Percentiles rank a stretch among this genome's conserved stretches.
Conservation (phyloP, 1,140 invertebrate genomes). For the Coptotermes formosanus region DNA sequence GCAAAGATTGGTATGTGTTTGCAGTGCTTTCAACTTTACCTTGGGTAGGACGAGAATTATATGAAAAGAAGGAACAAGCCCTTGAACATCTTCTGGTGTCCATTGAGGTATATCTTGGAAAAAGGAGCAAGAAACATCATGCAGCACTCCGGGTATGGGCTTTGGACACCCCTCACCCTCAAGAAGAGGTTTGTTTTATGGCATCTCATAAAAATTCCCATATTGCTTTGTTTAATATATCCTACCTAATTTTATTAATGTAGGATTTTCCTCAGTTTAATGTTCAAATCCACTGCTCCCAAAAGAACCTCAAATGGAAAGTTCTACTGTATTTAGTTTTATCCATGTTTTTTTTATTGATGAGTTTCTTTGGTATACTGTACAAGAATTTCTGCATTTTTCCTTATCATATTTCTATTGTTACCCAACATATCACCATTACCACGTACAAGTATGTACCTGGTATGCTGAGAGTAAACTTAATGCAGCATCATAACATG, state of each 20-base stretch:
- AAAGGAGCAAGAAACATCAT: constrained; percentile 88
- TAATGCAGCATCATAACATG: no score
- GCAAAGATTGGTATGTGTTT: constrained; percentile 95
- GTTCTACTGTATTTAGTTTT: no score
- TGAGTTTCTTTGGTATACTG: no score
- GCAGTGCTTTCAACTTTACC: constrained; percentile 92
- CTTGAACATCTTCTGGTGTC: constrained; percentile 86
- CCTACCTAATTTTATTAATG: not conserved
- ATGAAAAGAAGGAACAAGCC: constrained; percentile 94
- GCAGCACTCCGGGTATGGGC: constrained; percentile 91
- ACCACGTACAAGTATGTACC: no score
- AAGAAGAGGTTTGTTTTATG: constrained; percentile 75
- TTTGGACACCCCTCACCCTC: constrained; percentile 87
- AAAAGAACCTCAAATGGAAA: no score
- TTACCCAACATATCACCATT: no score
- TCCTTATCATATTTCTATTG: no score
- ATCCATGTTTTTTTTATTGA: no score
- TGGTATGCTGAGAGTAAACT: no score
- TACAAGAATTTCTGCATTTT: no score
- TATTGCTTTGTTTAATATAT: not conserved
- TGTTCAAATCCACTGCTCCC: no score
- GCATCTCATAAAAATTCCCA: not conserved
- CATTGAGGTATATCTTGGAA: constrained; percentile 95
- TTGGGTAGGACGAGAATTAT: constrained; percentile 94
- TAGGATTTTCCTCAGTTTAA: no score